Evolutionary conservation across 2,888 invertebrate species (phyloP), one percentile per base, ranked within the genome.

Genomic region (Theodoxus fluviatilis): DNA sequence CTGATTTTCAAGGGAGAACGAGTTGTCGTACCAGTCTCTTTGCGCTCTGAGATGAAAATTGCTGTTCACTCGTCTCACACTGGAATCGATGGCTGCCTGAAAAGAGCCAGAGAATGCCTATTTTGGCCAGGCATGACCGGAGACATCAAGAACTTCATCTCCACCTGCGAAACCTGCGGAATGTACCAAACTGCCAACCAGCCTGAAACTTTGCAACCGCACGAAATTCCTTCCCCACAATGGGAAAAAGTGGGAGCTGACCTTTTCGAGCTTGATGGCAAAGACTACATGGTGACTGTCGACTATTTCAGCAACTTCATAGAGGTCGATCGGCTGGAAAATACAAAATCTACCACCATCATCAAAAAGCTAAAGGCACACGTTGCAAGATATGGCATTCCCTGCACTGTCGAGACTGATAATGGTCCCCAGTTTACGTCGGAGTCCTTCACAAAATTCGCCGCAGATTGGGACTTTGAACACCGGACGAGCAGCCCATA

Each of bases 1-100:
- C 38, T 78, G 3, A 38, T 77, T 12, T 75, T 73, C 43, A 67
- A 65, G n/a, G 75, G 69, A 31, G 68, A 71, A n/a, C n/a, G n/a
- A n/a, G n/a, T n/a, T n/a, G n/a, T n/a, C n/a, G n/a, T n/a, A n/a
- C n/a, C n/a, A n/a, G n/a, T n/a, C n/a, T n/a, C n/a, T n/a, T n/a
- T n/a, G n/a, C n/a, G n/a, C n/a, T n/a, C n/a, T n/a, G n/a, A n/a
- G n/a, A n/a, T n/a, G n/a, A n/a, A n/a, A n/a, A n/a, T n/a, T n/a
- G n/a, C n/a, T n/a, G n/a, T n/a, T n/a, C n/a, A n/a, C n/a, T n/a
- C n/a, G n/a, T n/a, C n/a, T n/a, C n/a, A n/a, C n/a, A n/a, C n/a
- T n/a, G n/a, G n/a, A n/a, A n/a, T n/a, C n/a, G n/a, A n/a, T n/a
- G n/a, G n/a, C n/a, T n/a, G n/a, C n/a, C n/a, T n/a, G n/a, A n/a